Conservation (phyloP, 1,140 invertebrate genomes). For the Drosophila kurseongensis region DNA sequence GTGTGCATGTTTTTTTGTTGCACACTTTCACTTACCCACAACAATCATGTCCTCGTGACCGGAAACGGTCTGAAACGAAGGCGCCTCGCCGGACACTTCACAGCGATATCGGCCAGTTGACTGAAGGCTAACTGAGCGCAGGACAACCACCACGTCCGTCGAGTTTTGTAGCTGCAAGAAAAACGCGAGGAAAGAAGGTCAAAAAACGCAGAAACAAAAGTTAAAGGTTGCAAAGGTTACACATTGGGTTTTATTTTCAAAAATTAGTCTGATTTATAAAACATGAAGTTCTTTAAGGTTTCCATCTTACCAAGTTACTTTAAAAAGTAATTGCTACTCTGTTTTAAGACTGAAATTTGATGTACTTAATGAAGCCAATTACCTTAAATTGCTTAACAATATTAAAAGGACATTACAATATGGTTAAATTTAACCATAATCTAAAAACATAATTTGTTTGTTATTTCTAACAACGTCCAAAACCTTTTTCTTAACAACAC, state of each 20-base stretch:
- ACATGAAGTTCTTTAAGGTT: too few relatives aligned
- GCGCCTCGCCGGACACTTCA: conserved; percentile 92
- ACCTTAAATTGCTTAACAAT: too few relatives aligned
- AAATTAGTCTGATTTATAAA: too few relatives aligned
- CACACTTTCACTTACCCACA: conserved; percentile 87
- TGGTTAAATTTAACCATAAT: too few relatives aligned
- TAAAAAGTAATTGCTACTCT: too few relatives aligned
- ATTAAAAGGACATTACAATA: too few relatives aligned
- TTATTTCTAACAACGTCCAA: too few relatives aligned
- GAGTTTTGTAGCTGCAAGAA: conserved; percentile 88
- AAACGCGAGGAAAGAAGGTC: conserved; percentile 12
- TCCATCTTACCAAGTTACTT: too few relatives aligned
- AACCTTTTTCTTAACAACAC: too few relatives aligned
- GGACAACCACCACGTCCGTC: conserved; percentile 88
- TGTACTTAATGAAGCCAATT: too few relatives aligned
- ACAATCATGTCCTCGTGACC: conserved; percentile 91
- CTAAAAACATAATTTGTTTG: too few relatives aligned
- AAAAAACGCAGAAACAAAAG: conserved; percentile 13
- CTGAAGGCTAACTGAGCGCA: conserved; percentile 88
- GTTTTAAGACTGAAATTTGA: too few relatives aligned
- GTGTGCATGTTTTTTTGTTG: conserved; percentile 15
- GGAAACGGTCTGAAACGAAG: conserved; percentile 90
- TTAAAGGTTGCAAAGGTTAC: conserved; percentile 1
- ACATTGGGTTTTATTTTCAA: not conserved
- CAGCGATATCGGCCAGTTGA: conserved; percentile 91